Evolutionary conservation across 1,140 invertebrate species (phyloP).

Genomic region (Pseudomyrmex flavicornis): DNA sequence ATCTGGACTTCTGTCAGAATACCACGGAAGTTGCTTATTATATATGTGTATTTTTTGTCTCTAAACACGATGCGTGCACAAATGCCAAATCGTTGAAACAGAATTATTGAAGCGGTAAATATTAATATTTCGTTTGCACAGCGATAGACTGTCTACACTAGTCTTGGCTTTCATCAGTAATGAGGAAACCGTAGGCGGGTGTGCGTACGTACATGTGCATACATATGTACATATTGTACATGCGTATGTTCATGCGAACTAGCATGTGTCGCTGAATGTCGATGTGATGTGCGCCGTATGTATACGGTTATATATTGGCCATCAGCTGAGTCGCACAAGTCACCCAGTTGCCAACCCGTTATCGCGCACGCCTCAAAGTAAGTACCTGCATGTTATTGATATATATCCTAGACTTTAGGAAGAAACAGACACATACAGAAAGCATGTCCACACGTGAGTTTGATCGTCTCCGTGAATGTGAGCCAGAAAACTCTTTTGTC

Average conservation of each 20-base stretch:
- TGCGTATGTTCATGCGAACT: background rate
- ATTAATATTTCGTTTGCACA: background rate
- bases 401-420: constrained; percentile 47
- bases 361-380: constrained; percentile 41
- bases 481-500: constrained; percentile 18
- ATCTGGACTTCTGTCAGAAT: too few relatives aligned
- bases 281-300: background rate
- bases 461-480: background rate
- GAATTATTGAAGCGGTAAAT: background rate
- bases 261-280: background rate
- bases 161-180: background rate
- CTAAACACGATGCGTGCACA: background rate
- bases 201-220: background rate
- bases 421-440: background rate
- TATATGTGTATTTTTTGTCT: background rate
- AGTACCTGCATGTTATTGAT: constrained; percentile 48
- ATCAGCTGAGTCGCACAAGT: constrained; percentile 52
- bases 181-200: constrained; percentile 13
- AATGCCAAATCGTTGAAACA: background rate
- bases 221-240: too few relatives aligned
- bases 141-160: constrained; percentile 1
- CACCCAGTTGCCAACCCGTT: constrained; percentile 42
- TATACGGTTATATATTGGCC: background rate
- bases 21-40: background rate
- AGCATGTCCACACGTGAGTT: background rate